Evolutionary conservation across 2,888 invertebrate species (phyloP).

Genomic region (Steromphala cineraria): DNA sequence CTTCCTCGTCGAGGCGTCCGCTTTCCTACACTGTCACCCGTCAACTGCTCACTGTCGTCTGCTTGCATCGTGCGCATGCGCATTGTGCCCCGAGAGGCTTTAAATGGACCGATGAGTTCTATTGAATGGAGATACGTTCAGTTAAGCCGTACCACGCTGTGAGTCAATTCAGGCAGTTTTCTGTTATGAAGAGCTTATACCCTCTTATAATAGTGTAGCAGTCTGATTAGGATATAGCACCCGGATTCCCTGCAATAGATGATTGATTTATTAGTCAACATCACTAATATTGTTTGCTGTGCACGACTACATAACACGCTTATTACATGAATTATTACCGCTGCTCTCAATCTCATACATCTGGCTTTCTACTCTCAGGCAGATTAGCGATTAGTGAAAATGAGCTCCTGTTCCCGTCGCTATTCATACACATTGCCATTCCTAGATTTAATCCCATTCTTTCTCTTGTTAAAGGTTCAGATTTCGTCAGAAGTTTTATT

Average conservation of each 20-base stretch:
- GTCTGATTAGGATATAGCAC: not conserved
- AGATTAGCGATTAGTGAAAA: no score
- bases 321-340: no score
- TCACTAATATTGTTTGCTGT: not conserved
- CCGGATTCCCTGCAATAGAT: not conserved
- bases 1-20: not conserved
- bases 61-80: slow-evolving; percentile 10
- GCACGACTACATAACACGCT: no score
- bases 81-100: slow-evolving; percentile 1
- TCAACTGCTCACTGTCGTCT: slow-evolving; percentile 7
- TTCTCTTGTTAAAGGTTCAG: no score
- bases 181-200: no score
- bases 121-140: not conserved
- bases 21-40: not conserved
- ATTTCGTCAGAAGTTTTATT: no score
- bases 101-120: not conserved
- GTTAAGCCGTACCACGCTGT: not conserved
- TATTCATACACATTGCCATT: no score
- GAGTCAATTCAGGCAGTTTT: no score
- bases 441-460: no score
- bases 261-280: not conserved
- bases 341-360: no score
- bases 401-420: no score
- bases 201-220: not conserved
- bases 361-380: no score